A percentile compares a stretch with the other conserved stretches of the same genome.
phyloP scores from a whole-genome alignment of 2,113 vertebrate genomes.

The Benthochromis sp. region DNA sequence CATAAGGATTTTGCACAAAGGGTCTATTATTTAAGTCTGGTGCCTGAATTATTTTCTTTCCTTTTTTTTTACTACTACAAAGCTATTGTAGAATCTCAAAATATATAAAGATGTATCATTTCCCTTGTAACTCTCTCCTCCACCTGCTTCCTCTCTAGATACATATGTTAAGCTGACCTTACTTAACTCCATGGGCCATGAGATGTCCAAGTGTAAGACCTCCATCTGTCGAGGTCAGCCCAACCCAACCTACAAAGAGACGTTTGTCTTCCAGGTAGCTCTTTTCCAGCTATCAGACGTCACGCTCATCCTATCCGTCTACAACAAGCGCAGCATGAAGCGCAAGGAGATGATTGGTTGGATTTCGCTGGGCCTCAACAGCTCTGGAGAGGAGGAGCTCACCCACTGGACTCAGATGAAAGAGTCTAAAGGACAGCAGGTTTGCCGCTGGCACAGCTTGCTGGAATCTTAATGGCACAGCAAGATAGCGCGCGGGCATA shows the following conservation, averaged over 20 bases:
- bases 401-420: slow-evolving; percentile 98
- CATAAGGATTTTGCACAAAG: slow-evolving; percentile 47
- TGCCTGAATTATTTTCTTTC: fast-evolving
- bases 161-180: slow-evolving; percentile 95
- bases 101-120: neutral
- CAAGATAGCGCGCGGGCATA: fast-evolving
- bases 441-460: slow-evolving; percentile 92
- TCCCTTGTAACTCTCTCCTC: neutral
- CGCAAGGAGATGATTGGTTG: slow-evolving; percentile 98
- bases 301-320: slow-evolving; percentile 95
- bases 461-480: slow-evolving; percentile 80
- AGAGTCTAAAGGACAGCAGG: slow-evolving; percentile 93
- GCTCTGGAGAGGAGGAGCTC: slow-evolving; percentile 94
- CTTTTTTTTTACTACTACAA: neutral
- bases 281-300: slow-evolving; percentile 97
- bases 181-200: slow-evolving; percentile 97
- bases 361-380: slow-evolving; percentile 96
- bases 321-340: slow-evolving; percentile 98
- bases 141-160: slow-evolving; percentile 67
- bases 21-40: neutral
- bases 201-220: slow-evolving; percentile 99
- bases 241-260: slow-evolving; percentile 96
- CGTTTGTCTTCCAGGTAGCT: slow-evolving; percentile 95
- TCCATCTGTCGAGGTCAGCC: slow-evolving; percentile 93
- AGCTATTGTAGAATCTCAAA: neutral